A percentile compares a stretch with the other conserved stretches of the same genome.
Conservation (phyloP, 2,797 vertebrate genomes). For the Acanthis flammea region DNA sequence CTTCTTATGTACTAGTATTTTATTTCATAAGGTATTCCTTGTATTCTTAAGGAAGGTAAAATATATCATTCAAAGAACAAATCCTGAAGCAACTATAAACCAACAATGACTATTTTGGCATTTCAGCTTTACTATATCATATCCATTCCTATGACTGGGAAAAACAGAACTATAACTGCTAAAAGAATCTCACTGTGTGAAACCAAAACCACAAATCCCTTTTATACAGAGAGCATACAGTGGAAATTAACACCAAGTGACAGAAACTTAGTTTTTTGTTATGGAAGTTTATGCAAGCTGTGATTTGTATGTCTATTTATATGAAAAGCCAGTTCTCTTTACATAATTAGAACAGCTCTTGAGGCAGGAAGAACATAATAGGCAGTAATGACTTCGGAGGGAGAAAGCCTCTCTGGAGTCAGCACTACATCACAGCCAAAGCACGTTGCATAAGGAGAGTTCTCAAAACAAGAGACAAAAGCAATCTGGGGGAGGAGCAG, state of each 20-base stretch:
- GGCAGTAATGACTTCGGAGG: conserved; percentile 34
- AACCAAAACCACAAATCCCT: background rate
- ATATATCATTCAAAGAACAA: background rate
- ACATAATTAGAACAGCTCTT: conserved; percentile 54
- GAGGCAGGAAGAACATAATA: conserved; percentile 43
- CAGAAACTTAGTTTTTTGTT: background rate
- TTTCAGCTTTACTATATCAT: background rate
- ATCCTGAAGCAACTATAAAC: background rate
- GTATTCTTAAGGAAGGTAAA: background rate
- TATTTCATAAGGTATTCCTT: background rate
- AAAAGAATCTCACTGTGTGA: background rate
- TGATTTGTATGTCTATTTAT: conserved; percentile 36
- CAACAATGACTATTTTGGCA: background rate
- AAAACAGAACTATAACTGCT: background rate
- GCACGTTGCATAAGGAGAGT: background rate
- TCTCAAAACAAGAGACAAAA: conserved; percentile 41
- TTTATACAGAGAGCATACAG: background rate
- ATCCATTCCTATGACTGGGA: background rate
- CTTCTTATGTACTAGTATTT: background rate
- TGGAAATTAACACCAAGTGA: conserved; percentile 34
- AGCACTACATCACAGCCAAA: background rate
- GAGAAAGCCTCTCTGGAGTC: conserved; percentile 31
- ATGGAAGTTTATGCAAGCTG: conserved; percentile 8
- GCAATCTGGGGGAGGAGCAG: background rate
- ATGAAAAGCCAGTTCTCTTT: conserved; percentile 22